phyloP scores from a whole-genome alignment of 1,140 invertebrate species.

The Listronotus bonariensis region DNA sequence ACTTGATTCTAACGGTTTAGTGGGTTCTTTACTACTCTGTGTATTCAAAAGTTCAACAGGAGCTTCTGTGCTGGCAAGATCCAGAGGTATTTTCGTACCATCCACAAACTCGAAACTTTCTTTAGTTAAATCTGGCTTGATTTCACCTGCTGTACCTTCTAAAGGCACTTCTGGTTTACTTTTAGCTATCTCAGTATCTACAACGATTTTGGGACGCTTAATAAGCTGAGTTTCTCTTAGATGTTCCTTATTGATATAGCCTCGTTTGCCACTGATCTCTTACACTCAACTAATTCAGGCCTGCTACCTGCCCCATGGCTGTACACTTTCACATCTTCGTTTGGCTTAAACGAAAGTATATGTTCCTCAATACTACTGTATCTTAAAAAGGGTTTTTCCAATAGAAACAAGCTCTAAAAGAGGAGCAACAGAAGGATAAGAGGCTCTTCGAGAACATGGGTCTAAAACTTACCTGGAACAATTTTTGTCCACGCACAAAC shows the following conservation, averaged over 20 bases:
- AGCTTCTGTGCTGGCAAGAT: slow-evolving; percentile 27
- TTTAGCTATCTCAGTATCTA: slow-evolving; percentile 57
- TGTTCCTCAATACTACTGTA: slow-evolving; percentile 64
- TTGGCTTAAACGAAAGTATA: slow-evolving; percentile 67
- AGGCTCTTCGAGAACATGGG: slow-evolving; percentile 15
- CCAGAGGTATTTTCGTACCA: slow-evolving; percentile 56
- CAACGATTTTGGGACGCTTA: slow-evolving; percentile 53
- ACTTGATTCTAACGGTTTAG: not conserved
- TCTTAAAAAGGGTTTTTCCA: slow-evolving; percentile 63
- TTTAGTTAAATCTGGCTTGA: slow-evolving; percentile 47
- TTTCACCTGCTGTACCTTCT: slow-evolving; percentile 21
- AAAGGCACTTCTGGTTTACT: slow-evolving; percentile 40
- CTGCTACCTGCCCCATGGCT: slow-evolving; percentile 74
- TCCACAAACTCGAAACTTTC: slow-evolving; percentile 57
- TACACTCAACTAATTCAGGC: slow-evolving; percentile 71
- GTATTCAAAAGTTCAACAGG: slow-evolving; percentile 16
- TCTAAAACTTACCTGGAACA: slow-evolving; percentile 63
- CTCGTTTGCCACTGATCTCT: slow-evolving; percentile 70
- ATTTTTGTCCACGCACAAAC: slow-evolving; percentile 64
- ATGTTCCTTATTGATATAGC: slow-evolving; percentile 65
- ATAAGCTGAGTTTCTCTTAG: slow-evolving; percentile 61
- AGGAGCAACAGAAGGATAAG: slow-evolving; percentile 41
- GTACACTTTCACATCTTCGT: slow-evolving; percentile 66
- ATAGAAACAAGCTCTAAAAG: slow-evolving; percentile 68
- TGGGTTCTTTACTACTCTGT: slow-evolving; percentile 6